Evolutionary conservation across 2,888 invertebrate genomes (phyloP), one percentile per base, ranked within the genome.

Genomic region (Stenurella melanura): DNA sequence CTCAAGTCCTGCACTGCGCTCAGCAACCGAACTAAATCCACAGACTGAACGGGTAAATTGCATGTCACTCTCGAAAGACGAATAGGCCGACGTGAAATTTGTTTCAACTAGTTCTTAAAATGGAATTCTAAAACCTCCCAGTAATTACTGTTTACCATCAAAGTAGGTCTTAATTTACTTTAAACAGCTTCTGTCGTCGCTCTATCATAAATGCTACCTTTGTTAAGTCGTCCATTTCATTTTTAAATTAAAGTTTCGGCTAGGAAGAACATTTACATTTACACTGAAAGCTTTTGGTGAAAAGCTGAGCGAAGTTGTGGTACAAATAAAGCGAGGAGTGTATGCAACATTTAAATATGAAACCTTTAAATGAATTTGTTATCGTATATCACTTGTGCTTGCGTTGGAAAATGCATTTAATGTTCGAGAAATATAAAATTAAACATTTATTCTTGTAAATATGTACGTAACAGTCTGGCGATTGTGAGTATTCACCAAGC

Each of bases 81-180:
- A 88, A 88, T 88, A 88, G 88, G 87, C 87, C 85, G 86, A 88
- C 87, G 88, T 87, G 87, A 87, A 88, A 88, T 88, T 88, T 87
- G 87, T 88, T 87, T 87, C 86, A 88, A 88, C 86, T 87, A 88
- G 86, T 86, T 87, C 71, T 75, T 75, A 64, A 75, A 75, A 72
- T 71, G 75, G 71, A 64, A 66, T 72, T 30, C 71, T 63, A 57
- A 64, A 58, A 64, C 71, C 21, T 54, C n/a, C 66, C 57, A 15
- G 75, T 72, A 72, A 75, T 75, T 75, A 75, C 71, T 71, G 71
- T 66, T 75, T 71, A 72, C 67, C 70, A 18, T 34, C 74, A 63
- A 69, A 63, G 70, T 75, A 34, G 63, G 34, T 69, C 75, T 74
- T 69, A 61, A 69, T 69, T 56, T 67, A 74, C 34, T 73, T 69